Evolutionary conservation across 1,140 invertebrate genomes (phyloP).

Genomic region (Ceratina australensis): DNA sequence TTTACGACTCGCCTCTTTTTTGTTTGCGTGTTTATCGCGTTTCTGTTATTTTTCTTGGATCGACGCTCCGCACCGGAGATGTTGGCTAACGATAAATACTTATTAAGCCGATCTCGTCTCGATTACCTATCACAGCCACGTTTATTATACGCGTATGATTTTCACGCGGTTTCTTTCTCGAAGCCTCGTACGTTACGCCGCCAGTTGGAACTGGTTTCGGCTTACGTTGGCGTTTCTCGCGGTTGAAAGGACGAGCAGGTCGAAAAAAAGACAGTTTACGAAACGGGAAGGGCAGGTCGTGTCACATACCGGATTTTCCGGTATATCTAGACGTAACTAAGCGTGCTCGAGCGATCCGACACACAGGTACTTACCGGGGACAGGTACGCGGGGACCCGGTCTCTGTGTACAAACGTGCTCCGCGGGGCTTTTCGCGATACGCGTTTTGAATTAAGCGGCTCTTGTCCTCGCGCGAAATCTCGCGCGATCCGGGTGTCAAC

Average conservation of each 20-base stretch:
- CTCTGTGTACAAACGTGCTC: conserved; percentile 5
- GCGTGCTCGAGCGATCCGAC: conserved; percentile 24
- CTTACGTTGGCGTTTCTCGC: conserved; percentile 59
- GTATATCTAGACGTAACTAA: conserved; percentile 62
- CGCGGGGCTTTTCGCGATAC: conserved; percentile 48
- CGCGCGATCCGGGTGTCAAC: conserved; percentile 48
- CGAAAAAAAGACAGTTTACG: conserved; percentile 50
- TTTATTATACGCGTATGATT: conserved; percentile 23
- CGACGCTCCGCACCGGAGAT: background rate
- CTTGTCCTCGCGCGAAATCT: conserved; percentile 40
- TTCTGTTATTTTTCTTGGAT: background rate
- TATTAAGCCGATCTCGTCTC: background rate
- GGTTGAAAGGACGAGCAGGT: conserved; percentile 43
- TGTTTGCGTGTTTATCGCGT: background rate
- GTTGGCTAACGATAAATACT: background rate
- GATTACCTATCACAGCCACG: conserved; percentile 19
- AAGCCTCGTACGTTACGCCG: conserved; percentile 43
- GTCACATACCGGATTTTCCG: conserved; percentile 63
- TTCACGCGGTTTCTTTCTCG: conserved; percentile 30
- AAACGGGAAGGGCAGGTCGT: conserved; percentile 61
- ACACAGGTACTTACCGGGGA: background rate
- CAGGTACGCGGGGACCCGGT: conserved; percentile 15
- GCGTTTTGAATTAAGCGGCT: conserved; percentile 47
- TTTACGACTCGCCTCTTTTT: background rate
- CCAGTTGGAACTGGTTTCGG: conserved; percentile 65